Evolutionary conservation across 1,140 invertebrate species (phyloP), one percentile per base, ranked within the genome.

Genomic region (Ostrea edulis): DNA sequence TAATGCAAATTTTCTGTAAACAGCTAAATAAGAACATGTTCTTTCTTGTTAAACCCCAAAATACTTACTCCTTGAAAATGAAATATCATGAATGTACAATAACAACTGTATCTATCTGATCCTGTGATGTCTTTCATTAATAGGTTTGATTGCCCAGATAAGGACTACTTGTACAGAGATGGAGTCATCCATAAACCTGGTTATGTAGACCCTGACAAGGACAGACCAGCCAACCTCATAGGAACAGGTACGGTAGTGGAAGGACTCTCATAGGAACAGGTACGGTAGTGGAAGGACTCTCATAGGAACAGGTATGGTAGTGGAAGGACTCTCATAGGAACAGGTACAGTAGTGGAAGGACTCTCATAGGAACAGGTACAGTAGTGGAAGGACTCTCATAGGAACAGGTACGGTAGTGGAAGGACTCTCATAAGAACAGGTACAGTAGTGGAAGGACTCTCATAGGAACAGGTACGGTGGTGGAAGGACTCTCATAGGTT

Each of bases 131-230:
- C 0, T n/a, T 82, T 14, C 96, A 97, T 90, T 96, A 44, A 97
- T 97, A 96, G 97, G 89, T 96, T 97, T 92, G 97, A 98, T 91
- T 96, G 95, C 11, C 95, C 95, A 12, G 89, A 89, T 29, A 89
- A 93, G 90, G 93, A 95, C 90, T 94, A 94, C 77, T 88, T 88
- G 20, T 93, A 90, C 95, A 96, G 51, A 96, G 95, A 95, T 14
- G 96, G 96, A 44, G 29, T 92, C 8, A 62, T 89, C 25, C 87
- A 88, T 55, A 87, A 58, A 65, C 71, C 84, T 20, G 83, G 85
- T 8, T 86, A 85, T 55, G 35, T 91, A 44, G 82, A 91, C 58
- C 87, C 89, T 20, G 89, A 90, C 14, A 81, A 68, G 14, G 71
- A 58, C 14, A 82, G 87, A 20, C 87, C 89, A 14, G 68, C 84